Evolutionary conservation across 2,888 invertebrate genomes (phyloP).

Genomic region (Hydroisotoma schaefferi): DNA sequence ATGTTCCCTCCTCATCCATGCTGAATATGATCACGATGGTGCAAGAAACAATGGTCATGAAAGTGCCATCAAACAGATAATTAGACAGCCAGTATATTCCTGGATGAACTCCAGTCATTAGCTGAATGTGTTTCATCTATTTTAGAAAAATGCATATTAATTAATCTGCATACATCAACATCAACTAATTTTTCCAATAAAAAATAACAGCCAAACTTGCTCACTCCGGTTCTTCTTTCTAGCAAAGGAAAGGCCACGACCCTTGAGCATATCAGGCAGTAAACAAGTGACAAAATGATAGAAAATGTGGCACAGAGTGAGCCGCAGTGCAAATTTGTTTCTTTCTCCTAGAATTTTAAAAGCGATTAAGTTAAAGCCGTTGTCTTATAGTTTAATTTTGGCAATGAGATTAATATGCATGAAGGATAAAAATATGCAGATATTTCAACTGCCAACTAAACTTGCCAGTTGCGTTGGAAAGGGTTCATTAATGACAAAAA

Average conservation of each 20-base stretch:
- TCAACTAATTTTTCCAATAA: background rate
- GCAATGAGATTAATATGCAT: background rate
- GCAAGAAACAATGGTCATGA: conserved; percentile 16
- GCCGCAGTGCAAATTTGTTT: too few relatives aligned
- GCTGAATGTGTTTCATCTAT: conserved; percentile 41
- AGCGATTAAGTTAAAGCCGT: background rate
- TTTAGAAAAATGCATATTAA: background rate
- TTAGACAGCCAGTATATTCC: conserved; percentile 38
- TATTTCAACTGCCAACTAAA: too few relatives aligned
- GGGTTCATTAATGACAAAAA: conserved; percentile 24
- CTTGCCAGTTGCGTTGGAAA: conserved; percentile 24
- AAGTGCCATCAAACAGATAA: conserved; percentile 23
- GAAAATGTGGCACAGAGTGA: conserved; percentile 31
- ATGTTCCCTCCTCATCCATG: conserved; percentile 12
- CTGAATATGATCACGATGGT: conserved; percentile 18
- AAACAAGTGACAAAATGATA: conserved; percentile 25
- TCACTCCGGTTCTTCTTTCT: conserved; percentile 33
- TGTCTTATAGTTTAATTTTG: background rate
- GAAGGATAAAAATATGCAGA: background rate
- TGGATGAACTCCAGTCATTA: conserved; percentile 39
- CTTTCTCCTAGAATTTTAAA: background rate
- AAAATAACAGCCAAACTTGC: background rate
- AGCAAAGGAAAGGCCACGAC: conserved; percentile 20
- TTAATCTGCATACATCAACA: background rate
- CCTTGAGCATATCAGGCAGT: conserved; percentile 22